phyloP scores from a whole-genome alignment of 2,888 invertebrate species.

The Aquatica leii region DNA sequence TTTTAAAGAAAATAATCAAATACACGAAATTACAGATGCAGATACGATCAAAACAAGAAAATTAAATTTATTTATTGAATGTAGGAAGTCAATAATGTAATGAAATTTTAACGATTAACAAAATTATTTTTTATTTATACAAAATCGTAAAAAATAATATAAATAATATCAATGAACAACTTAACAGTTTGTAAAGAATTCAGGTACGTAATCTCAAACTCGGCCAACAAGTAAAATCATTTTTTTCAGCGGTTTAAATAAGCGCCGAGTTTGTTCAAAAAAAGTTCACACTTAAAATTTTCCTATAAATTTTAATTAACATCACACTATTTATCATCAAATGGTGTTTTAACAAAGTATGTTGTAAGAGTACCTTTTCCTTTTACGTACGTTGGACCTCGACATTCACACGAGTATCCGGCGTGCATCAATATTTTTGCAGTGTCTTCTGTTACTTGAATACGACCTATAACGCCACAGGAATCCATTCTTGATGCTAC shows the following conservation, averaged over 20 bases:
- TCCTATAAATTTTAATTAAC: constrained; percentile 4
- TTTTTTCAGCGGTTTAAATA: no score
- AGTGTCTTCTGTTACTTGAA: constrained; percentile 86
- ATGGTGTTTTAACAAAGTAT: constrained; percentile 89
- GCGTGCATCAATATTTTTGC: constrained; percentile 84
- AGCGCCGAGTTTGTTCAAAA: background rate
- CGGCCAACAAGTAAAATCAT: background rate
- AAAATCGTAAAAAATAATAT: no score
- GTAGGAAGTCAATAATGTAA: no score
- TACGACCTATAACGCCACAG: constrained; percentile 86
- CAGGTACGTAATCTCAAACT: constrained; percentile 2
- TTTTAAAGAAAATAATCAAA: no score
- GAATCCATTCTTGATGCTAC: constrained; percentile 98
- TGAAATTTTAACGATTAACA: no score
- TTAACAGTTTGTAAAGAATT: background rate
- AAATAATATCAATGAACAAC: no score
- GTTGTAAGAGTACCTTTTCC: constrained; percentile 92
- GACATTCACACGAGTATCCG: constrained; percentile 87
- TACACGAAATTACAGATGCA: no score
- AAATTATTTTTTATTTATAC: no score
- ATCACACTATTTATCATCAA: constrained; percentile 65
- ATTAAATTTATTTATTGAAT: no score
- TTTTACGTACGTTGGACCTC: constrained; percentile 93
- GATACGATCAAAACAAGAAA: no score
- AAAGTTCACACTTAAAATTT: background rate